Base-by-base conservation (phyloP, 2,888 invertebrate genomes). In the Amphiduros pacificus region DNA sequence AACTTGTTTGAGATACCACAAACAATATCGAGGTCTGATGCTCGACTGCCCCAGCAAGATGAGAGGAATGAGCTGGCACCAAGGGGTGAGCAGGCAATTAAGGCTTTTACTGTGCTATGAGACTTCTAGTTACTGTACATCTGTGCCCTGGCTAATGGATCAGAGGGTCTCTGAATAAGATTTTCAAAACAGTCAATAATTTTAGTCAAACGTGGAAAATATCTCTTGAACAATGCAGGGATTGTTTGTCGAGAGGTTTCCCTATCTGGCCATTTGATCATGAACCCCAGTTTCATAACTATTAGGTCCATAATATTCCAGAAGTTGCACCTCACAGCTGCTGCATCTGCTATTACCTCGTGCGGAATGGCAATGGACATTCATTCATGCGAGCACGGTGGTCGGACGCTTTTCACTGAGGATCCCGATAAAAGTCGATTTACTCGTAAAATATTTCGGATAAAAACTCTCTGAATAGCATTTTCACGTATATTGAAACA, bases 1-100 rank as follows among this genome's bases (percentile, higher is more conserved):
- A 58, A 64, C 11, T 59, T 55, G 1, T 32, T 26, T 20, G 5
- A 20, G 27, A 70, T 63, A 2, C 50, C 32, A 9, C 65, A 22
- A 9, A 65, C 66, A 60, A 70, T 64, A 20, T 65, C 70, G 51
- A 54, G 9, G 22, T 54, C 54, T 11, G 54, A 54, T 9, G 40
- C 54, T 71, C 36, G 26, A 2, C 56, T 48, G 3, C 48, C 56
- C 40, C 26, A 56, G n/a, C 41, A 26, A n/a, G 32, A 27, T n/a
- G 56, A 56, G 11, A 56, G 5, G 22, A 56, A 56, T 2, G 1
- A 28, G 2, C 41, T 48, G 5, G 29, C 22, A 4, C 56, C 56
- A 2, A 26, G 20, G 3, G 56, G 27, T n/a, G 27, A 27, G 14
- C 41, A 44, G 1, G 27, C 41, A 2, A 56, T 27, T 4, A 56